phyloP scores from a whole-genome alignment of 2,888 invertebrate genomes.

The Polyommatus iphigenia region DNA sequence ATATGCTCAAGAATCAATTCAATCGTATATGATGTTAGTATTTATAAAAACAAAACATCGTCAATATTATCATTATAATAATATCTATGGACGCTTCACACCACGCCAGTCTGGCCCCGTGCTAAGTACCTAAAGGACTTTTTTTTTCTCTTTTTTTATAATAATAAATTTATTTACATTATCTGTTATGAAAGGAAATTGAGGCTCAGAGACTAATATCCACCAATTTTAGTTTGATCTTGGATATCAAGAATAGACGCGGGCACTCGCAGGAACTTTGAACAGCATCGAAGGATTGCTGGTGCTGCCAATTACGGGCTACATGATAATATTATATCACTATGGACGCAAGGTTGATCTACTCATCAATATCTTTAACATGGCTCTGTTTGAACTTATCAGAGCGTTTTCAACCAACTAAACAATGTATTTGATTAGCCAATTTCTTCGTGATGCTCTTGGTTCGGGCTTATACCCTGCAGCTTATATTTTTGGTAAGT shows the following conservation, averaged over 20 bases:
- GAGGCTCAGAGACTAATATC: background rate
- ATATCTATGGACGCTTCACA: too few relatives aligned
- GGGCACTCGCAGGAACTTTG: conserved; percentile 82
- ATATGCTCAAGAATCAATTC: conserved; percentile 45
- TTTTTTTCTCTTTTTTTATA: too few relatives aligned
- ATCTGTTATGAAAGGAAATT: too few relatives aligned
- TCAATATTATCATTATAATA: too few relatives aligned
- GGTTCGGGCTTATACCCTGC: conserved; percentile 66
- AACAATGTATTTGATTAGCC: conserved; percentile 60
- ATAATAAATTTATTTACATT: too few relatives aligned
- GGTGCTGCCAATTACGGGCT: conserved; percentile 80
- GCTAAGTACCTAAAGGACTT: too few relatives aligned
- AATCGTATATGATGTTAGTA: conserved; percentile 45
- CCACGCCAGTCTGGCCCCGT: too few relatives aligned
- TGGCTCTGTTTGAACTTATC: conserved; percentile 54
- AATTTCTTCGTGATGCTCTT: conserved; percentile 62
- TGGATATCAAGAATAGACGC: conserved; percentile 81
- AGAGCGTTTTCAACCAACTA: conserved; percentile 76
- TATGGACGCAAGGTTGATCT: conserved; percentile 77
- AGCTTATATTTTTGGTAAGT: conserved; percentile 50
- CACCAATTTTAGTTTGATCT: conserved; percentile 68
- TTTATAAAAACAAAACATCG: too few relatives aligned
- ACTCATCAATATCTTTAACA: conserved; percentile 67
- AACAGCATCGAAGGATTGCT: conserved; percentile 82
- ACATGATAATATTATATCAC: conserved; percentile 79